Evolutionary conservation across 1,140 invertebrate species (phyloP), one percentile per base, ranked within the genome.

Genomic region (Caenorhabditis brenneri): DNA sequence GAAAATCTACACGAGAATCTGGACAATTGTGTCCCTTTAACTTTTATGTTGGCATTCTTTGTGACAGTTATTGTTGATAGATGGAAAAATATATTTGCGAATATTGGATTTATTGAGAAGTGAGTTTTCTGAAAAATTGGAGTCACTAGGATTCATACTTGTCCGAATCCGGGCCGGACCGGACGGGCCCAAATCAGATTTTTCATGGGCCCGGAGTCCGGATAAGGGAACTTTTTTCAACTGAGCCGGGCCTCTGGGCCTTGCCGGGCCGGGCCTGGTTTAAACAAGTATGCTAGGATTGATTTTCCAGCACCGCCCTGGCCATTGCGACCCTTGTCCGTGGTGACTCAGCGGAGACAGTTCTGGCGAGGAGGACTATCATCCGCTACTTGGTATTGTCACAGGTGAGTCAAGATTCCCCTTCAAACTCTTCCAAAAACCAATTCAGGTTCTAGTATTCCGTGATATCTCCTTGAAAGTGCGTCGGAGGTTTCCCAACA

Each of bases 31-130:
- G 90, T 90, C 58, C 88, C 88, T 15, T 58, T 90, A 22, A 87
- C 88, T 9, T 90, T 90, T 80, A 89, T 90, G 83, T 85, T 91
- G 24, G 90, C 90, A 16, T 90, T 90, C 83, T 90, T 88, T 58
- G 89, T 90, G 15, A 86, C 82, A 29, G 69, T 89, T 31, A 85
- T 88, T 10, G 48, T 88, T 3, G 88, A 88, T 46, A 58, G 88
- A 74, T 89, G 88, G 88, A 85, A 86, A 29, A 74, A 85, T 27
- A 88, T 89, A n/a, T 90, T 89, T 60, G 60, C 79, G 10, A 88
- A 90, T 65, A 89, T 89, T 65, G 88, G 88, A 24, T 89, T 88
- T 65, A 88, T 89, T 84, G 88, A 89, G 46, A 91, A 91, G 85
- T 88, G 53, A 87, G 81, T 42, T 36, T 31, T 16, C 24, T 22